Percentiles rank a stretch among this genome's conserved stretches.
Evolutionary conservation across 2,113 vertebrate species (phyloP).

Genomic region (Poeciliopsis turrubarensis): DNA sequence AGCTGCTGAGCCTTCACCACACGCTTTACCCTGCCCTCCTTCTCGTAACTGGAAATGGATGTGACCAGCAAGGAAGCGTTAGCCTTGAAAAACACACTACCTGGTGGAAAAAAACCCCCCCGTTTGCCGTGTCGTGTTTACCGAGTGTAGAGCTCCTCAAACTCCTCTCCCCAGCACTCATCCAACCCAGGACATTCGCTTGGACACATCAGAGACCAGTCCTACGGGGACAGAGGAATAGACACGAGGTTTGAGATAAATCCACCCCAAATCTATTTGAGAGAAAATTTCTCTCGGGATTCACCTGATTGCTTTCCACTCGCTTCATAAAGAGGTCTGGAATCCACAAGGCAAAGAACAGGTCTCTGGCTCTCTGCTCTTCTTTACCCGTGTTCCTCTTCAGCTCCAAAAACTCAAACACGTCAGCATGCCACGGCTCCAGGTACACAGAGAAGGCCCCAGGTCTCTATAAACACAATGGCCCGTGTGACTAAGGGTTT

Average conservation of each 20-base stretch:
- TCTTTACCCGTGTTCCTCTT: conserved; percentile 99
- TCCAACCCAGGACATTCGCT: conserved; percentile 92
- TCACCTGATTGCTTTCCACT: conserved; percentile 93
- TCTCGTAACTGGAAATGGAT: conserved; percentile 85
- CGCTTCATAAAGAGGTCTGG: conserved; percentile 98
- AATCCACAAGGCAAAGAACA: conserved; percentile 97
- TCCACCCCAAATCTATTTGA: not conserved
- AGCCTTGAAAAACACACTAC: not conserved
- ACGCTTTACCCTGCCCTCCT: conserved; percentile 84
- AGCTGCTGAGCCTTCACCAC: conserved; percentile 96
- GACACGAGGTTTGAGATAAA: not conserved
- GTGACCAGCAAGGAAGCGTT: not conserved
- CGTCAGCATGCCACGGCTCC: conserved; percentile 95
- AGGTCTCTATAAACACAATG: conserved; percentile 81
- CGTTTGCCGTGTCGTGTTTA: conserved; percentile 46
- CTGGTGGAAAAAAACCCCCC: not conserved
- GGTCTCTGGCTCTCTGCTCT: conserved; percentile 93
- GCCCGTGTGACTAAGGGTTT: not conserved
- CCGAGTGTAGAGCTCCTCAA: conserved; percentile 94
- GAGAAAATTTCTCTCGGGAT: not conserved
- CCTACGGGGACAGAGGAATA: conserved; percentile 70
- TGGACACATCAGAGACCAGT: conserved; percentile 98
- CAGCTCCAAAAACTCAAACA: conserved; percentile 95
- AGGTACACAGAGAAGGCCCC: conserved; percentile 97
- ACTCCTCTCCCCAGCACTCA: conserved; percentile 96